Evolutionary conservation across 2,888 invertebrate species (phyloP).

Genomic region (Caradrina clavipalpis): DNA sequence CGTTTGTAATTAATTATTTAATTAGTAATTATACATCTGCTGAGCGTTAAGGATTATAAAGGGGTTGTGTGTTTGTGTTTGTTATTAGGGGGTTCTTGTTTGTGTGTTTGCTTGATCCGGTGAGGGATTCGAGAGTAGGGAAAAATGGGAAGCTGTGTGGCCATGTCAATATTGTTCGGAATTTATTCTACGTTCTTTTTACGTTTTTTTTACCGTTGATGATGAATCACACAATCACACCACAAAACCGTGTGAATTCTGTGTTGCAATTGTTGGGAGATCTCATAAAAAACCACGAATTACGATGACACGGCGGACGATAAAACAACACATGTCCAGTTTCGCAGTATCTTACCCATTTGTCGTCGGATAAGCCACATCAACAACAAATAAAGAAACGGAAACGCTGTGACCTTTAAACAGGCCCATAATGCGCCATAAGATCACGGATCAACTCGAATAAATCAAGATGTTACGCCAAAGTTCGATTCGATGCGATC

Average conservation of each 20-base stretch:
- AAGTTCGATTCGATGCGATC: conserved; percentile 63
- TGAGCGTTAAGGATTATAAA: conserved; percentile 59
- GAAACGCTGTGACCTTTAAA: conserved; percentile 53
- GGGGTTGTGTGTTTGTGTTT: conserved; percentile 55
- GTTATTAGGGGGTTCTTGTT: conserved; percentile 41
- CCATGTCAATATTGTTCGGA: not conserved
- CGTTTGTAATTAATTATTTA: conserved; percentile 70
- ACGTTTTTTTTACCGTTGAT: not conserved
- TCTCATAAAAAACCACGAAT: conserved; percentile 44
- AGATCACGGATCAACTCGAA: conserved; percentile 70
- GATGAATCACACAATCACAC: conserved; percentile 36
- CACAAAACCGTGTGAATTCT: conserved; percentile 11
- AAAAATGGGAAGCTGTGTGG: not conserved
- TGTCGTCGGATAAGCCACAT: conserved; percentile 47
- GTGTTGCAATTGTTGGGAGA: conserved; percentile 21
- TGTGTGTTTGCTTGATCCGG: conserved; percentile 32
- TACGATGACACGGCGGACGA: conserved; percentile 35
- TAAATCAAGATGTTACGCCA: conserved; percentile 71
- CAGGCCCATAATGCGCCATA: conserved; percentile 53
- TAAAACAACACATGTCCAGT: conserved; percentile 44
- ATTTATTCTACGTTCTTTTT: not conserved
- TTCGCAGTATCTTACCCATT: conserved; percentile 50
- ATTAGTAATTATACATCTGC: conserved; percentile 66
- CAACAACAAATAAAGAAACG: conserved; percentile 50
- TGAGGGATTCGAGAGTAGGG: conserved; percentile 9